Percentiles rank a stretch among this genome's conserved stretches.
Conservation (phyloP, 2,797 vertebrate species). For the Megaceryle alcyon region DNA sequence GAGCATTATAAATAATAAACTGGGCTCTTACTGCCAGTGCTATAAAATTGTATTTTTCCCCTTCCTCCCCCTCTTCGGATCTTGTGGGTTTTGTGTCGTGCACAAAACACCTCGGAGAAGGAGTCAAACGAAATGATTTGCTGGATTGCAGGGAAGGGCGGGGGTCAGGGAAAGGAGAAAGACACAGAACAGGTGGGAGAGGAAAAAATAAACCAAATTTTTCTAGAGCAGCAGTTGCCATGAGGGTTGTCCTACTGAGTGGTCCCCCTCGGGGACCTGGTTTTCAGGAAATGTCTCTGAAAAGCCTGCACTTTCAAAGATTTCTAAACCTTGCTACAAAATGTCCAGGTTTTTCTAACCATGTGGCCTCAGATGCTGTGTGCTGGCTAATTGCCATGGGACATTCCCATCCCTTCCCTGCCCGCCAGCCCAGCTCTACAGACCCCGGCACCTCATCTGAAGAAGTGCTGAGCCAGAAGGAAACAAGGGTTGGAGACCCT, state of each 20-base stretch:
- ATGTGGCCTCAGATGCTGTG: not conserved
- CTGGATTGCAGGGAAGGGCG: not conserved
- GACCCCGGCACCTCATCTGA: not conserved
- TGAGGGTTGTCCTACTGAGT: rapidly evolving
- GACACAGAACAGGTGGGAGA: not conserved
- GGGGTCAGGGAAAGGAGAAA: not conserved
- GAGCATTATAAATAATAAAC: conserved; percentile 67
- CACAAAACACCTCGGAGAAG: not conserved
- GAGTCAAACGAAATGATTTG: not conserved
- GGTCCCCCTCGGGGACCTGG: not conserved
- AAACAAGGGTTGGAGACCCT: not conserved
- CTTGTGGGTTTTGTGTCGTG: not conserved
- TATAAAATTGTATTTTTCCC: not conserved
- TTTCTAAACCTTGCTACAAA: not conserved
- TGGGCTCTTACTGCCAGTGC: conserved; percentile 7
- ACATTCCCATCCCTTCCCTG: not conserved
- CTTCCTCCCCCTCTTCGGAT: not conserved
- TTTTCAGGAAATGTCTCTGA: not conserved
- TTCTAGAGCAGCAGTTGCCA: not conserved
- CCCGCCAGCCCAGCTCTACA: not conserved
- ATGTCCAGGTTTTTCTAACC: not conserved
- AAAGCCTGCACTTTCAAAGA: not conserved
- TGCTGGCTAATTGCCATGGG: not conserved
- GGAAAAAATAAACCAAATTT: rapidly evolving
- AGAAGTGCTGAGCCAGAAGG: not conserved